phyloP scores from a whole-genome alignment of 2,888 invertebrate genomes.

The Epiblema foenella region DNA sequence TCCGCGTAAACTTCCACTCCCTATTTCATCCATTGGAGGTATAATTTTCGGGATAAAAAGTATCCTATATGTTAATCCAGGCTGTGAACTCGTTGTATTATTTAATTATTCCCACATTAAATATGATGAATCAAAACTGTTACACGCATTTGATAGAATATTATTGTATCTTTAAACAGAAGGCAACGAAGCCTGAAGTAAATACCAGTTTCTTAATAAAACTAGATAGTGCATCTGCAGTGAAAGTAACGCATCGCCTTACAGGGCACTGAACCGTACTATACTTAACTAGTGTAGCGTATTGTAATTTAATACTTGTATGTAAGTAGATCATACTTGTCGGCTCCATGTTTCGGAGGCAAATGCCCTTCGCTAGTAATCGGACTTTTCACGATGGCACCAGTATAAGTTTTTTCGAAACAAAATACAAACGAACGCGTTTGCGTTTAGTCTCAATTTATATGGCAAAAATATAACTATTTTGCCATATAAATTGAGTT shows the following conservation, averaged over 20 bases:
- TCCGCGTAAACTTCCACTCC: too few species aligned
- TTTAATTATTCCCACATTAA: too few species aligned
- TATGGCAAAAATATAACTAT: too few species aligned
- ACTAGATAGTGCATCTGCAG: constrained; percentile 41
- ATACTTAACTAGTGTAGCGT: constrained; percentile 17
- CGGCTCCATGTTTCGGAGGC: background rate
- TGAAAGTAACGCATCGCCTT: constrained; percentile 46
- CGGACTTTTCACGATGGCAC: background rate
- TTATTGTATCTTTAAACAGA: background rate
- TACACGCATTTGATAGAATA: background rate
- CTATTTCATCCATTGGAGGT: too few species aligned
- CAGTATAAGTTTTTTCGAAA: too few species aligned
- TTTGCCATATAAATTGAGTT: too few species aligned
- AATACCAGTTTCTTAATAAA: constrained; percentile 26
- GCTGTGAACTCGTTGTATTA: too few species aligned
- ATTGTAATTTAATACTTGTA: constrained; percentile 37
- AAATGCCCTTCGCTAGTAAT: background rate
- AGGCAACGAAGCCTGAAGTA: constrained; percentile 16
- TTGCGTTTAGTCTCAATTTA: too few species aligned
- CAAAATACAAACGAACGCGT: too few species aligned
- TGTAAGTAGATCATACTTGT: constrained; percentile 40
- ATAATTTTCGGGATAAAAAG: too few species aligned
- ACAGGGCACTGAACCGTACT: constrained; percentile 45
- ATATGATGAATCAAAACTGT: too few species aligned
- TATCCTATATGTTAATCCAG: too few species aligned